Base-by-base conservation (phyloP, 2,888 invertebrate species). In the Enchytraeus crypticus region DNA sequence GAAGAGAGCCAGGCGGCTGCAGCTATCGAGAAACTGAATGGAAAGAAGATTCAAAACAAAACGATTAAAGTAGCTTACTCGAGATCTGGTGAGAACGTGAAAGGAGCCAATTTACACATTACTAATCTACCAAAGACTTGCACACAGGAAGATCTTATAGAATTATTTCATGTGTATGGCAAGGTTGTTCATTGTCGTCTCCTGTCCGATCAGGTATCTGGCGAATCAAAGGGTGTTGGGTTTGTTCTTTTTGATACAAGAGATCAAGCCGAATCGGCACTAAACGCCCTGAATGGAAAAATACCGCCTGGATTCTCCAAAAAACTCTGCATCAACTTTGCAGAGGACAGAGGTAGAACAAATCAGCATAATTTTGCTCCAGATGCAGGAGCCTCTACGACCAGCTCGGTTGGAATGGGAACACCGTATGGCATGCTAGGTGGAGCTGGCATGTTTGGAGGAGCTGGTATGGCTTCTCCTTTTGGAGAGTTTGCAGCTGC, bases 61-160 rank as follows among this genome's bases (percentile, higher is more conserved):
- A 84, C 88, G 73, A 84, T 93, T 78, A 93, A 93, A 84, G 92
- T 92, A 62, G 92, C 92, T 56, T 90, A 88, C 80, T 91, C 92
- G 14, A 84, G 92, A 67, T 92, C 92, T 18, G 90, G 91, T 45
- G 91, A 92, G 69, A 88, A 89, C 68, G 90, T 91, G 73, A 92
- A 92, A 79, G 91, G 92, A 71, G 91, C 92, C 26, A 95, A 93
- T 80, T 84, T 93, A 61, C 93, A 93, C 80, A 88, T 95, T 63
- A 89, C 91, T 69, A 92, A 92, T 81, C 83, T 93, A 70, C 93
- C 93, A 63, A 67, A 69, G 23, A 68, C 70, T 47, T 76, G 73
- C 68, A 72, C 71, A 18, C 90, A 91, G 75, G 86, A 87, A 51
- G 88, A 91, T 73, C 82, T 93, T 64, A 87, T 90, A 72, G 85